A percentile compares a stretch with the other conserved stretches of the same genome.
phyloP scores from a whole-genome alignment of 1,140 invertebrate species.

The Macrobrachium rosenbergii region DNA sequence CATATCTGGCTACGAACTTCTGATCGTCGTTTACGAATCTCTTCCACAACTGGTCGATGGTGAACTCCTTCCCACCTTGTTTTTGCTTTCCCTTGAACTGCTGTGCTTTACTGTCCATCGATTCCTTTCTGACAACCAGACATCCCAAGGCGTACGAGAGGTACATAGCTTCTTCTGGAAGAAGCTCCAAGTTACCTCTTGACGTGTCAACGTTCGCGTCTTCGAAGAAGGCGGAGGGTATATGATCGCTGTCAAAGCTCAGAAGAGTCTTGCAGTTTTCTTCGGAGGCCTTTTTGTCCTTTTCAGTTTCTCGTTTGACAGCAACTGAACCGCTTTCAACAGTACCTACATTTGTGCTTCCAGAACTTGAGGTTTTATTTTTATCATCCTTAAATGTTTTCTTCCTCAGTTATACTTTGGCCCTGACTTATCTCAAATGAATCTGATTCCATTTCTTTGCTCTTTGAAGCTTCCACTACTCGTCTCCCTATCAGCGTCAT shows the following conservation, averaged over 20 bases:
- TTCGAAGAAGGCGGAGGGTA: no score
- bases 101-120: no score
- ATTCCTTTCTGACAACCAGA: conserved; percentile 74
- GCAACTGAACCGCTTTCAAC: not conserved
- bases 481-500: not conserved
- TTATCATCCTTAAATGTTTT: no score
- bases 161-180: conserved; percentile 81
- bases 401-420: no score
- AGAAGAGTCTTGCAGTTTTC: no score
- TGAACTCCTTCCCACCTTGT: conserved; percentile 71
- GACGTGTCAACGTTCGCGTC: not conserved
- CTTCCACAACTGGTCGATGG: conserved; percentile 76
- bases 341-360: not conserved
- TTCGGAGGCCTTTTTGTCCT: not conserved
- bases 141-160: conserved; percentile 82
- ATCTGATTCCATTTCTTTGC: not conserved
- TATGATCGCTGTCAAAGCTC: not conserved
- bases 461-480: not conserved
- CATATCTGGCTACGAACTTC: conserved; percentile 82
- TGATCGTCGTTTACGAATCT: conserved; percentile 76
- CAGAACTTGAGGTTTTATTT: no score
- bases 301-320: not conserved
- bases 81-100: not conserved
- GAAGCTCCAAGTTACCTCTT: not conserved
- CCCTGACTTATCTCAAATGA: no score